These are phyloP conservation scores for Cliona cf. orientalis DNA, from an alignment of 37 sponge, comb jelly and placozoan genomes.

Conservation along the genomic window DNA sequence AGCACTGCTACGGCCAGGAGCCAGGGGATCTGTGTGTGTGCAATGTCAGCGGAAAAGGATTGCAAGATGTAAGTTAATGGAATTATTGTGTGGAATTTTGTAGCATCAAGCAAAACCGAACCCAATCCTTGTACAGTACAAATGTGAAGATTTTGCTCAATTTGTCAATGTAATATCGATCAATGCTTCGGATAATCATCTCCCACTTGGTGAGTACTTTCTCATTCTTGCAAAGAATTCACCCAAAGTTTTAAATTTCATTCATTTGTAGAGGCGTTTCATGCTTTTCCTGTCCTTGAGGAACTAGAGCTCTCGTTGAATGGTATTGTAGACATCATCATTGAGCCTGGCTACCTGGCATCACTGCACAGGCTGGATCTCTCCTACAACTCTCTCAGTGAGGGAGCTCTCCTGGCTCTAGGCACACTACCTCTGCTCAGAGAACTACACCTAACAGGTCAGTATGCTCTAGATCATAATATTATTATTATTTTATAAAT, in stretches of 20 bases:
- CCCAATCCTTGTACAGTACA: constrained; percentile 15
- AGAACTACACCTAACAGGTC: constrained; percentile 83
- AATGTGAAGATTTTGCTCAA: constrained; percentile 12
- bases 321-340: constrained; percentile 41
- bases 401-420: constrained; percentile 44
- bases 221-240: too few relatives aligned
- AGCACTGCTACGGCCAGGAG: constrained; percentile 57
- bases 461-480: too few relatives aligned
- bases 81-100: background rate
- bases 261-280: constrained; percentile 57
- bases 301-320: constrained; percentile 70
- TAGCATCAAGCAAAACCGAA: background rate
- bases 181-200: constrained; percentile 72
- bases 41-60: constrained; percentile 53
- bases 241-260: too few relatives aligned
- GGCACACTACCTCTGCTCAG: constrained; percentile 69
- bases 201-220: constrained; percentile 63
- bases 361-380: constrained; percentile 65
- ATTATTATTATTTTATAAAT: background rate
- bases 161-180: constrained; percentile 64
- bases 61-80: constrained; percentile 49
- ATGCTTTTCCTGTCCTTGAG: constrained; percentile 52
- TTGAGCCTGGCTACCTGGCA: constrained; percentile 16
- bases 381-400: constrained; percentile 80
- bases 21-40: constrained; percentile 66